A percentile compares a stretch with the other conserved stretches of the same genome.
These are phyloP conservation scores for Sebastes goodei DNA, from an alignment of 2,797 vertebrate species.

Conservation along the genomic window DNA sequence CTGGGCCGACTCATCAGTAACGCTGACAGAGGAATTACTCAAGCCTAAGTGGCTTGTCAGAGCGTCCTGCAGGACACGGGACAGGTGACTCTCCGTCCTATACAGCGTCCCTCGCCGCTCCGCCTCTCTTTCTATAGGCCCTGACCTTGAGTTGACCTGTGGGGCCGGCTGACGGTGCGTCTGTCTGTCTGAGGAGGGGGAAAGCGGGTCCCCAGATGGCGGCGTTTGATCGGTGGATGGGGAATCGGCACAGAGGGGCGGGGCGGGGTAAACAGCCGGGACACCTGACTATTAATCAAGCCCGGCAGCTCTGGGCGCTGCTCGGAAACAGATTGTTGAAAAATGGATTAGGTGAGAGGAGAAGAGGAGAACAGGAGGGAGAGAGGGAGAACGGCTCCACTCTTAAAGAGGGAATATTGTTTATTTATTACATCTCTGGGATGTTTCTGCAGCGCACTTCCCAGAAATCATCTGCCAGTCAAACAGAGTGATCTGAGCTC, in stretches of 20 bases:
- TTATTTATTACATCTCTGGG: constrained; percentile 3
- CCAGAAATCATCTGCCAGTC: neutral
- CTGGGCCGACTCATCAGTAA: constrained; percentile 63
- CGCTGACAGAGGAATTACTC: constrained; percentile 69
- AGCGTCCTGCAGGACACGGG: constrained; percentile 44
- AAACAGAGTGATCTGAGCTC: neutral
- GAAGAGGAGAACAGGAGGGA: neutral
- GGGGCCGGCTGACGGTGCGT: constrained; percentile 32
- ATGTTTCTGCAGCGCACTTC: neutral
- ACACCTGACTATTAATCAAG: constrained; percentile 79
- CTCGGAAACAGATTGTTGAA: constrained; percentile 78
- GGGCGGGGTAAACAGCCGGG: constrained; percentile 64
- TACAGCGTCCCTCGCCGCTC: constrained; percentile 7
- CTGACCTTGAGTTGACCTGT: constrained; percentile 65
- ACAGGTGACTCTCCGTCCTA: constrained; percentile 62
- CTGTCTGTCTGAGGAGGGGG: constrained; percentile 37
- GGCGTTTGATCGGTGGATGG: constrained; percentile 55
- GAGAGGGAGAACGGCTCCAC: neutral
- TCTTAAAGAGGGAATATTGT: constrained; percentile 1
- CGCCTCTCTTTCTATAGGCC: constrained; percentile 38
- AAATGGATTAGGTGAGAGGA: constrained; percentile 76
- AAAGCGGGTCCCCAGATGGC: constrained; percentile 59
- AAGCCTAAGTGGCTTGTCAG: constrained; percentile 76
- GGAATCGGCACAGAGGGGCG: constrained; percentile 12
- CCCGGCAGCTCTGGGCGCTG: constrained; percentile 55